Evolutionary conservation across 1,140 invertebrate species (phyloP), one percentile per base, ranked within the genome.

Genomic region (Notospermus geniculatus): DNA sequence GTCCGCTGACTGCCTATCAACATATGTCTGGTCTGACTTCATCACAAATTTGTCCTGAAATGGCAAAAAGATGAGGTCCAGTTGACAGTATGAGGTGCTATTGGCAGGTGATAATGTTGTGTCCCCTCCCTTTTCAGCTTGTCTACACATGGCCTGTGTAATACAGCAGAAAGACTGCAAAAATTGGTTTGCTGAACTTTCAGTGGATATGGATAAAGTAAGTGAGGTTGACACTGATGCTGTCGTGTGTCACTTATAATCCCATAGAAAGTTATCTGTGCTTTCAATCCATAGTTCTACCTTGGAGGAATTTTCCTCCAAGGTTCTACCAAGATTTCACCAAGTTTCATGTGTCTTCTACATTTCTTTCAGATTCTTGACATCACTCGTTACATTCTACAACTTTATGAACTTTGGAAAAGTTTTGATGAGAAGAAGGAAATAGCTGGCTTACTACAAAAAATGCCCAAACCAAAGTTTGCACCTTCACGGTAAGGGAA

Each of bases 401-500:
- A 90, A 78, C 84, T 98, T 52, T 98, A 98, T 83, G 93, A 97
- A 77, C 83, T 98, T 71, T 97, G 94, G 93, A 97, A 96, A 82
- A 91, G 88, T 60, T 99, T 97, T 83, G 95, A 98, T 78, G 97
- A 99, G 74, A 97, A 97, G 76, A 97, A 98, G 74, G 95, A 99
- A 80, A 95, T 98, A 67, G 89, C 92, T 78, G 86, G 84, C 30
- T 82, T 99, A 36, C 79, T 98, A 53, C 87, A 88, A 29, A 98
- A 97, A 86, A 95, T 98, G 88, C 95, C 96, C 32, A 98, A 97
- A 84, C 94, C 95, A 45, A 96, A 95, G 82, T 88, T 71, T 2
- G 74, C 64, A 57, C 77, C 76, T 25, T 71, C 72, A 50, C 71
- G 74, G 75, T 77, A 69, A 68, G 68, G 62, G n/a, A 36, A 36